These are phyloP conservation scores for Philereme vetulata DNA, from an alignment of 2,888 invertebrate genomes.

Conservation along the genomic window DNA sequence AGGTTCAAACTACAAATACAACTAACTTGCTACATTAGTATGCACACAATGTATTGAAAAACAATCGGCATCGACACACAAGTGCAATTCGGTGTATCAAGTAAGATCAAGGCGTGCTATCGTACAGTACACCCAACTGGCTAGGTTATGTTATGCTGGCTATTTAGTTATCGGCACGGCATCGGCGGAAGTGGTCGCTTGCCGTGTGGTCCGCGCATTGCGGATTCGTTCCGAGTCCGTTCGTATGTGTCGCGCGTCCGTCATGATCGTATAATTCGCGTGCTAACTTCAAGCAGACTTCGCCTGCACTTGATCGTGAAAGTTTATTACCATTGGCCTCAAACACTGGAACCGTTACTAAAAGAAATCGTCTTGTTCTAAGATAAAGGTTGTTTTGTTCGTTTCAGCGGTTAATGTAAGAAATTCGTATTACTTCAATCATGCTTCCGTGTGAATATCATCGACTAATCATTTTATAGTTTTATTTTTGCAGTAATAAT, in stretches of 20 bases:
- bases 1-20: constrained; percentile 8
- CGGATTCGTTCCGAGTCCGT: constrained; percentile 49
- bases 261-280: constrained; percentile 62
- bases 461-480: constrained; percentile 8
- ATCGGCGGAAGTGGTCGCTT: constrained; percentile 66
- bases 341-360: constrained; percentile 74
- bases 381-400: constrained; percentile 55
- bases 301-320: constrained; percentile 79
- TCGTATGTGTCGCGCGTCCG: constrained; percentile 49
- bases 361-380: constrained; percentile 66
- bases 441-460: neutral
- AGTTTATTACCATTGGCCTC: constrained; percentile 77
- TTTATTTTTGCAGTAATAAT: constrained; percentile 11
- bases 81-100: constrained; percentile 45
- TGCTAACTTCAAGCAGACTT: constrained; percentile 60
- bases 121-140: constrained; percentile 39
- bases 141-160: constrained; percentile 33
- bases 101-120: constrained; percentile 38
- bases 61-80: constrained; percentile 2
- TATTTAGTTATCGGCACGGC: constrained; percentile 66
- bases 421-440: constrained; percentile 7
- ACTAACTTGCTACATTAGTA: constrained; percentile 9
- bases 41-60: constrained; percentile 21
- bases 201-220: constrained; percentile 45
- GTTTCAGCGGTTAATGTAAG: constrained; percentile 47